Evolutionary conservation across 2,888 invertebrate genomes (phyloP).

Genomic region (Myopa testacea): DNA sequence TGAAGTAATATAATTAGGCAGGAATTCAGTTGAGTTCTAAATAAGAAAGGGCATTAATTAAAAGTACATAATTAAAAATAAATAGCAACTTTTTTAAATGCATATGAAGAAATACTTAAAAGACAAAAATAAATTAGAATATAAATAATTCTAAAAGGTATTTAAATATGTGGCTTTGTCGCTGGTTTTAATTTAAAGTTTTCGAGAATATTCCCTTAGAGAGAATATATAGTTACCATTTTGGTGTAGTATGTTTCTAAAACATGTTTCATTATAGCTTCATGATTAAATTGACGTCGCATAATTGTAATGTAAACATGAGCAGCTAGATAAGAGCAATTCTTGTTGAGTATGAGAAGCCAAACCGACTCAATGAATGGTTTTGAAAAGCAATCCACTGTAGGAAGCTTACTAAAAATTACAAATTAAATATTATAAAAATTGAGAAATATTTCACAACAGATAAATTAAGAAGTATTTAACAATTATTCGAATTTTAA

Average conservation of each 20-base stretch:
- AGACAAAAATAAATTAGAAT: too few relatives aligned
- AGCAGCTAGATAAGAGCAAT: slow-evolving; percentile 37
- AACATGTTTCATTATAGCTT: slow-evolving; percentile 45
- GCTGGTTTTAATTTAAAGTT: too few relatives aligned
- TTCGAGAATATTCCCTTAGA: neutral
- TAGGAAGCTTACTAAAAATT: slow-evolving; percentile 42
- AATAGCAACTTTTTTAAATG: neutral
- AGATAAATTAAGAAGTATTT: neutral
- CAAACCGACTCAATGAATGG: slow-evolving; percentile 44
- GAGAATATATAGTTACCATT: slow-evolving; percentile 34
- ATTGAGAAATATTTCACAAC: neutral
- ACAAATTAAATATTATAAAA: neutral
- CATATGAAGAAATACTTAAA: too few relatives aligned
- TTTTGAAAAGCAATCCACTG: slow-evolving; percentile 46
- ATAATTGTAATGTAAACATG: slow-evolving; percentile 45
- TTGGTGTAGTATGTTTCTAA: slow-evolving; percentile 43
- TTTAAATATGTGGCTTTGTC: too few relatives aligned
- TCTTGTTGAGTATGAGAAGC: slow-evolving; percentile 34
- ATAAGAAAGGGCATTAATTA: neutral
- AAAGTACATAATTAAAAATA: neutral
- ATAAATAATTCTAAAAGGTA: too few relatives aligned
- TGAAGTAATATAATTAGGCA: slow-evolving; percentile 29
- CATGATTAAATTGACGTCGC: slow-evolving; percentile 42
- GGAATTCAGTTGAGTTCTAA: slow-evolving; percentile 5
- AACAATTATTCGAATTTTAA: neutral